Percentiles rank a stretch among this genome's conserved stretches.
These are phyloP conservation scores for Ptychadena robeensis DNA, from an alignment of 2,797 vertebrate species.

Conservation along the genomic window DNA sequence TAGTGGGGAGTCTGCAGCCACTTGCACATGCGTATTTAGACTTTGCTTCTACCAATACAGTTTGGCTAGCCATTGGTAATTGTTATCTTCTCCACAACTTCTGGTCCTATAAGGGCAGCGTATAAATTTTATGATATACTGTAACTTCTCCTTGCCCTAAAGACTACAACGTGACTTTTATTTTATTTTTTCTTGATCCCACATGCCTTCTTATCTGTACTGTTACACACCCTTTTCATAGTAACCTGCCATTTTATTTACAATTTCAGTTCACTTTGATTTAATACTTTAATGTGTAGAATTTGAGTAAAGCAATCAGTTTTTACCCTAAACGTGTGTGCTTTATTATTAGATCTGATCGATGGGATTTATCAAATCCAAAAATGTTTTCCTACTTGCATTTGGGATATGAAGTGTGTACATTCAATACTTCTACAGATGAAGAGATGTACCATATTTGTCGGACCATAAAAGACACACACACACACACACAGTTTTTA, in stretches of 20 bases:
- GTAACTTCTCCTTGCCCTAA: constrained; percentile 6
- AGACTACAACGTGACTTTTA: constrained; percentile 10
- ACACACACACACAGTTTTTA: too few species aligned
- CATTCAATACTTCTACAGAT: too few species aligned
- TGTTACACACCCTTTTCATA: constrained; percentile 23
- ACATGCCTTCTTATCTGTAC: background rate
- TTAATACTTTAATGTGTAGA: constrained; percentile 55
- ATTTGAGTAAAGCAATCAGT: constrained; percentile 57
- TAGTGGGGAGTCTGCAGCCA: background rate
- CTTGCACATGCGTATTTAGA: background rate
- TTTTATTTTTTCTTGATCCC: background rate
- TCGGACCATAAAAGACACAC: too few species aligned
- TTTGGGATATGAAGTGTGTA: background rate
- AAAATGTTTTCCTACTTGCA: background rate
- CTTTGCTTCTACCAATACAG: background rate
- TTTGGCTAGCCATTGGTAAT: constrained; percentile 1
- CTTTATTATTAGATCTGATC: background rate
- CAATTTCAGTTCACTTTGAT: constrained; percentile 35
- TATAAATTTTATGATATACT: constrained; percentile 1
- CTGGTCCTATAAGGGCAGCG: background rate
- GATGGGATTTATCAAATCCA: background rate
- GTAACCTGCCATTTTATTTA: constrained; percentile 50
- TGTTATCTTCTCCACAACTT: background rate
- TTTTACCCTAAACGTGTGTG: constrained; percentile 38
- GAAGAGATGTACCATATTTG: too few species aligned